Percentiles rank a stretch among this genome's conserved stretches.
phyloP scores from a whole-genome alignment of 23 tunicate genomes.

The Aplidium turbinatum region DNA sequence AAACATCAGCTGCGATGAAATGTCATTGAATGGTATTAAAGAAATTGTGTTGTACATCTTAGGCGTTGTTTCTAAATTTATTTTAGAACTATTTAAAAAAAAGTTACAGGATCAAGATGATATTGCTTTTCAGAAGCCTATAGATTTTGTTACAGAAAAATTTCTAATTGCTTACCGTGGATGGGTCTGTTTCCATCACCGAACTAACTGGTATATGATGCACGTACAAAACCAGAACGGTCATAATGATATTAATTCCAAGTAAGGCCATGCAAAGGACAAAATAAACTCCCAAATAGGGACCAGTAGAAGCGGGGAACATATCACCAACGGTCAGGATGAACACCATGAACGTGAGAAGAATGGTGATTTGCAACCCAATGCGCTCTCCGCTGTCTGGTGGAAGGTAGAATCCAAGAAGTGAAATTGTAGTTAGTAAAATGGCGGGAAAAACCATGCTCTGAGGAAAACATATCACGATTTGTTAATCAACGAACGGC shows the following conservation, averaged over 20 bases:
- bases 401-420: constrained; percentile 78
- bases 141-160: too few relatives aligned
- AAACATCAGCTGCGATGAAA: too few relatives aligned
- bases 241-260: constrained; percentile 75
- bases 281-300: constrained; percentile 77
- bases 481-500: too few relatives aligned
- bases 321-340: constrained; percentile 82
- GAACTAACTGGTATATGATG: constrained; percentile 73
- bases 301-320: constrained; percentile 93
- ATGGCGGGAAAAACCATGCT: constrained; percentile 92
- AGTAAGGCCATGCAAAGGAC: constrained; percentile 81
- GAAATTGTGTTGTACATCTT: neutral
- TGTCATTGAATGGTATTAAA: neutral
- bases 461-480: constrained; percentile 6
- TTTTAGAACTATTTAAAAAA: too few relatives aligned
- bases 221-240: constrained; percentile 69
- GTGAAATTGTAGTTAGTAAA: constrained; percentile 73
- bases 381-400: constrained; percentile 92
- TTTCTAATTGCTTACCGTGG: constrained; percentile 45
- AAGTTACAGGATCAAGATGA: too few relatives aligned
- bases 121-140: too few relatives aligned
- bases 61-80: neutral
- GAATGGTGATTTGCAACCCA: constrained; percentile 83
- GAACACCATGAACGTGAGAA: constrained; percentile 87
- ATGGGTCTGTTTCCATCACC: constrained; percentile 10